Percentiles rank a stretch among this genome's conserved stretches.
Evolutionary conservation across 1,140 invertebrate species (phyloP).

Genomic region (Wiebesia pumilae): DNA sequence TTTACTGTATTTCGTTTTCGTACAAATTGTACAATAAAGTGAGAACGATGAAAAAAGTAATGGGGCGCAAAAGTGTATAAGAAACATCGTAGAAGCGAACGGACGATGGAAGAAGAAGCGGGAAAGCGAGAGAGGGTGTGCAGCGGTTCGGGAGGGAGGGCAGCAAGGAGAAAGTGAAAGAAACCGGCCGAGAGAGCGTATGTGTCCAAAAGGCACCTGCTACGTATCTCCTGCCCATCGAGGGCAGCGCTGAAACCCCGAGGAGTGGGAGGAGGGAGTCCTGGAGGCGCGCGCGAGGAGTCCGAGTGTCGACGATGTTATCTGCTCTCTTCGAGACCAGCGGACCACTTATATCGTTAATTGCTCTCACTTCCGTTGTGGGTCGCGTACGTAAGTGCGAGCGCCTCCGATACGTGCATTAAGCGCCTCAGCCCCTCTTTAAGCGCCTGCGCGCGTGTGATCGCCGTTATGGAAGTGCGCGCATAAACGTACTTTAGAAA

Average conservation of each 20-base stretch:
- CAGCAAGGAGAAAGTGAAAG: constrained; percentile 49
- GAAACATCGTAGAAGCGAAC: background rate
- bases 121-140: background rate
- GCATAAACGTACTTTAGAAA: background rate
- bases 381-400: constrained; percentile 55
- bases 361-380: constrained; percentile 74
- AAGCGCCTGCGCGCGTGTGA: too few species aligned
- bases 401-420: constrained; percentile 38
- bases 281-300: background rate
- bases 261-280: background rate
- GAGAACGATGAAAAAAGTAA: background rate
- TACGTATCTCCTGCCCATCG: constrained; percentile 56
- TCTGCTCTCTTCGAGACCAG: constrained; percentile 65
- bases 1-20: background rate
- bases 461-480: background rate
- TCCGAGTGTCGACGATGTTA: constrained; percentile 62
- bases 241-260: constrained; percentile 56
- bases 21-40: background rate
- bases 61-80: background rate
- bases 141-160: background rate
- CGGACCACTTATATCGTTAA: constrained; percentile 76
- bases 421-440: constrained; percentile 17
- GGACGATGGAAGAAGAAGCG: background rate
- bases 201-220: constrained; percentile 73
- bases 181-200: constrained; percentile 62